Percentiles rank a stretch among this genome's conserved stretches.
Conservation (phyloP, 2,888 invertebrate species). For the Zonitis immaculata region DNA sequence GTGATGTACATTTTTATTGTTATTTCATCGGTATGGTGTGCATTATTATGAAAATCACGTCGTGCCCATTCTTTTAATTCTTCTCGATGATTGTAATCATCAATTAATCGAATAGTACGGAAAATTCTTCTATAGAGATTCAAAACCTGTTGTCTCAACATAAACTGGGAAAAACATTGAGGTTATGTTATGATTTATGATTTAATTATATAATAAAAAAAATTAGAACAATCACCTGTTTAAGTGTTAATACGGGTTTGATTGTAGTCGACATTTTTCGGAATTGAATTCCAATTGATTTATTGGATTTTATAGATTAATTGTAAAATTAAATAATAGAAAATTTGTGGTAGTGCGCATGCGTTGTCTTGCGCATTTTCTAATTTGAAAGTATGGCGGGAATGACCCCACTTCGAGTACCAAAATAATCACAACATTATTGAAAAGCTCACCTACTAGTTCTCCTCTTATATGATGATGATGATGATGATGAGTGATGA, state of each 20-base stretch:
- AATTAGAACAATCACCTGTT: conserved; percentile 52
- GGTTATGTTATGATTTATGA: conserved; percentile 6
- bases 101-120: conserved; percentile 61
- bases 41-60: conserved; percentile 68
- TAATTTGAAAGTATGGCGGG: conserved; percentile 41
- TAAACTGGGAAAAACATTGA: conserved; percentile 62
- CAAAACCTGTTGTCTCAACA: conserved; percentile 72
- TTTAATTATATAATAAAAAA: not conserved
- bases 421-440: conserved; percentile 45
- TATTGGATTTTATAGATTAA: too few relatives aligned
- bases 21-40: conserved; percentile 66
- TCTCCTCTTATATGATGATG: too few relatives aligned
- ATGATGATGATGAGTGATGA: too few relatives aligned
- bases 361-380: conserved; percentile 33
- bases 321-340: not conserved
- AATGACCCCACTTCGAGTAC: conserved; percentile 42
- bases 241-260: conserved; percentile 51
- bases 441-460: conserved; percentile 34
- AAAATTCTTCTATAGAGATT: conserved; percentile 71
- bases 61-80: conserved; percentile 72
- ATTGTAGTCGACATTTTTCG: conserved; percentile 9
- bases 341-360: conserved; percentile 19
- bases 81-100: conserved; percentile 57
- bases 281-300: too few relatives aligned
- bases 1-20: conserved; percentile 67